These are phyloP conservation scores for Trypoxylus dichotomus DNA, from an alignment of 1,140 invertebrate genomes.

Conservation along the genomic window DNA sequence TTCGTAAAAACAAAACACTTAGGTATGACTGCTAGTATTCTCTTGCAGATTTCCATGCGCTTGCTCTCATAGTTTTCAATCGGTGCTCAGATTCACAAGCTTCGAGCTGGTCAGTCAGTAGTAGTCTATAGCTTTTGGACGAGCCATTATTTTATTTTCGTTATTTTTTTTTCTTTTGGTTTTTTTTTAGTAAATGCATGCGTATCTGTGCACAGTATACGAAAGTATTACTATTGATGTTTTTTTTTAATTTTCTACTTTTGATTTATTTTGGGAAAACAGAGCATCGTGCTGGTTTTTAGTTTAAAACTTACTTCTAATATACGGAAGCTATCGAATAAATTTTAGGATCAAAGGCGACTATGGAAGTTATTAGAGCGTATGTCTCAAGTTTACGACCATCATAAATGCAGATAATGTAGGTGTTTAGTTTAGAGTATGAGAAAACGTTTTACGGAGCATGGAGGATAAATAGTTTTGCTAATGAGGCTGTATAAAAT, in stretches of 20 bases:
- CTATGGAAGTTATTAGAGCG: no score
- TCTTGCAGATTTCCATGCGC: constrained; percentile 74
- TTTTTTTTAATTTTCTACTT: neutral
- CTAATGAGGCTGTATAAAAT: no score
- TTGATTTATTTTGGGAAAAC: neutral
- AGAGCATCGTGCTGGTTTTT: neutral
- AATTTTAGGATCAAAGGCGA: no score
- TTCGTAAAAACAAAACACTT: neutral
- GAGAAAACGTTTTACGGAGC: no score
- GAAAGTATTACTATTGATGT: neutral
- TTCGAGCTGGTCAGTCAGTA: constrained; percentile 58
- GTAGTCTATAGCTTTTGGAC: neutral
- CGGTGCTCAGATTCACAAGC: constrained; percentile 54
- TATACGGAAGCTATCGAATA: no score
- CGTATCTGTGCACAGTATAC: neutral
- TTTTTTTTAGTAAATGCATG: neutral
- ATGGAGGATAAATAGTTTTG: no score
- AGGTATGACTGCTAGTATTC: constrained; percentile 48
- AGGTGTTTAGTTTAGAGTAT: no score
- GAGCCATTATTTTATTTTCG: neutral
- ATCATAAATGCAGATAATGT: no score
- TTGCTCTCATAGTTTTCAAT: constrained; percentile 70
- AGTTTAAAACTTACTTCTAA: no score
- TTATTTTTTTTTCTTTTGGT: neutral
- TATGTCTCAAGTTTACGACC: no score